phyloP scores from a whole-genome alignment of 2,797 vertebrate genomes.

The Hoplostethus atlanticus region DNA sequence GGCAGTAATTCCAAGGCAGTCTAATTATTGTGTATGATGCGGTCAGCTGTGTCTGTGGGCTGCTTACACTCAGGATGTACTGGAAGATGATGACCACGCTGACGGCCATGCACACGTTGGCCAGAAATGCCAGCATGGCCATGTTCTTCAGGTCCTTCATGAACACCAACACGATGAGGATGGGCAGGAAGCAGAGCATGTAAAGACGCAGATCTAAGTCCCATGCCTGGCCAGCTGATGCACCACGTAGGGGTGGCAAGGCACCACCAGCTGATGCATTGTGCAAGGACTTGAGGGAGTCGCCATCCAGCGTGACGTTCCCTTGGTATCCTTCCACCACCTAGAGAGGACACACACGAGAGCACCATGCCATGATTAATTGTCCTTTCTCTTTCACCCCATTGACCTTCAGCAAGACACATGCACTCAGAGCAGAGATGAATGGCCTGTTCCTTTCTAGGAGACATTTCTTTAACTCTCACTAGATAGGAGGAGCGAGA shows the following conservation, averaged over 20 bases:
- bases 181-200: slow-evolving; percentile 89
- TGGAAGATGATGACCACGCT: slow-evolving; percentile 91
- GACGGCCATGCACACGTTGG: slow-evolving; percentile 90
- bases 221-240: slow-evolving; percentile 44
- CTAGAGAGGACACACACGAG: slow-evolving; percentile 64
- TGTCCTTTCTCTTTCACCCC: background rate
- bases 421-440: background rate
- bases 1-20: background rate
- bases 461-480: slow-evolving; percentile 6
- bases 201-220: slow-evolving; percentile 87
- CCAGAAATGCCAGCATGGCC: slow-evolving; percentile 85
- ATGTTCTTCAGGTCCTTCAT: slow-evolving; percentile 88
- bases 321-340: slow-evolving; percentile 86
- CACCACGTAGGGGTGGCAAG: background rate
- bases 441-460: background rate
- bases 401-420: background rate
- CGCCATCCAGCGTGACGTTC: slow-evolving; percentile 46
- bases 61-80: slow-evolving; percentile 86
- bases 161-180: slow-evolving; percentile 88
- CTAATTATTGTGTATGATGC: background rate
- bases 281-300: slow-evolving; percentile 33
- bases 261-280: slow-evolving; percentile 40
- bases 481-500: background rate
- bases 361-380: slow-evolving; percentile 3
- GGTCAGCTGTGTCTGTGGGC: background rate